phyloP scores from a whole-genome alignment of 2,797 vertebrate species.

The Galagoides demidoff region DNA sequence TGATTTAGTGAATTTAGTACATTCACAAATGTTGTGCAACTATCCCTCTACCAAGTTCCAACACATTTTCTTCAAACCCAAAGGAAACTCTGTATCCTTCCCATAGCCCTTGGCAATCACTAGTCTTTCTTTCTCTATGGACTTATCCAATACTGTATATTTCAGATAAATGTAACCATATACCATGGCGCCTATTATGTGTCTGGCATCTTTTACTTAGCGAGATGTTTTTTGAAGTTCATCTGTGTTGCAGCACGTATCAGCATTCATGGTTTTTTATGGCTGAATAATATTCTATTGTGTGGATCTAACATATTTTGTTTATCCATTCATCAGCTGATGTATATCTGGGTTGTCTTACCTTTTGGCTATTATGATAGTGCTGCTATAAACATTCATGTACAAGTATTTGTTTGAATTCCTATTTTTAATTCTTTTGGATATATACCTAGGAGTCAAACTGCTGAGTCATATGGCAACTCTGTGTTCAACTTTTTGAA shows the following conservation, averaged over 20 bases:
- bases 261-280: not conserved
- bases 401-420: not conserved
- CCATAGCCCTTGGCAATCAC: not conserved
- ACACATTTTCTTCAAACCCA: not conserved
- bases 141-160: not conserved
- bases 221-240: not conserved
- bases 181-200: not conserved
- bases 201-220: not conserved
- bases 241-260: not conserved
- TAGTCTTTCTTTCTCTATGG: not conserved
- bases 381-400: not conserved
- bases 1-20: not conserved
- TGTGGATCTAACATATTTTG: not conserved
- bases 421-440: not conserved
- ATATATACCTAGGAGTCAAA: not conserved
- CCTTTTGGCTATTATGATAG: not conserved
- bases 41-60: not conserved
- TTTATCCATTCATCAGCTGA: not conserved
- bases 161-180: not conserved
- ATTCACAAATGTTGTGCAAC: not conserved
- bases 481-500: conserved; percentile 33
- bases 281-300: not conserved
- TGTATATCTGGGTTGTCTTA: not conserved
- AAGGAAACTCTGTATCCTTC: not conserved
- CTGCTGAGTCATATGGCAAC: not conserved